phyloP scores from a whole-genome alignment of 53 echinoderm and acorn worm genomes.

The Apostichopus leukothele region DNA sequence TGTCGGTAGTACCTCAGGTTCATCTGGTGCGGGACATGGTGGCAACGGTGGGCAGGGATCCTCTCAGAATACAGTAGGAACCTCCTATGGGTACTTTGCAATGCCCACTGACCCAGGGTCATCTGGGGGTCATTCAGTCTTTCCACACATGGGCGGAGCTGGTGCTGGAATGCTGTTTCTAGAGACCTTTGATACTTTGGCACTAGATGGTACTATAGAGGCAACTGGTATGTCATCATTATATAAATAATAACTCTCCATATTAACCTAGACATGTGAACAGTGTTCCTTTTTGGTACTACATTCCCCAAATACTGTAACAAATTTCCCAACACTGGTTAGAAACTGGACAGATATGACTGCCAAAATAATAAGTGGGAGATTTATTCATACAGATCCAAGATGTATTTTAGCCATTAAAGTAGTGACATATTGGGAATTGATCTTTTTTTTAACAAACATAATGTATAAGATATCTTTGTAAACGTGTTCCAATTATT shows the following conservation, averaged over 20 bases:
- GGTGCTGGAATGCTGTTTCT: constrained; percentile 73
- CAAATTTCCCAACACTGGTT: too few relatives aligned
- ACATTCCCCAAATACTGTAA: not conserved
- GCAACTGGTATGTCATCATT: constrained; percentile 57
- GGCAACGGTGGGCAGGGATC: constrained; percentile 78
- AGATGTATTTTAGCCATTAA: too few relatives aligned
- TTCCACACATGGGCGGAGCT: constrained; percentile 75
- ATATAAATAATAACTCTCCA: too few relatives aligned
- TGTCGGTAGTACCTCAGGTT: constrained; percentile 54
- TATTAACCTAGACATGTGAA: too few relatives aligned
- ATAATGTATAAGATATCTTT: too few relatives aligned
- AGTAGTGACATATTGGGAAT: too few relatives aligned
- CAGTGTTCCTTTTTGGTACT: too few relatives aligned
- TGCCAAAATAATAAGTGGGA: too few relatives aligned
- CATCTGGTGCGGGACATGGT: constrained; percentile 84
- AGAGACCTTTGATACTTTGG: constrained; percentile 57
- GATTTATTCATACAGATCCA: too few relatives aligned
- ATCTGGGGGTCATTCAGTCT: constrained; percentile 73
- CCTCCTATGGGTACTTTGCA: constrained; percentile 73
- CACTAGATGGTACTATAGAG: constrained; percentile 68
- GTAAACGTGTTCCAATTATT: not conserved
- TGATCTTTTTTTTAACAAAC: too few relatives aligned
- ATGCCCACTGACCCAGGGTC: constrained; percentile 76
- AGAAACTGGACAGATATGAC: too few relatives aligned
- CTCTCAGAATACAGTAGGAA: constrained; percentile 65